Conservation (phyloP, 2,113 vertebrate species). For the Probosciger aterrimus region DNA sequence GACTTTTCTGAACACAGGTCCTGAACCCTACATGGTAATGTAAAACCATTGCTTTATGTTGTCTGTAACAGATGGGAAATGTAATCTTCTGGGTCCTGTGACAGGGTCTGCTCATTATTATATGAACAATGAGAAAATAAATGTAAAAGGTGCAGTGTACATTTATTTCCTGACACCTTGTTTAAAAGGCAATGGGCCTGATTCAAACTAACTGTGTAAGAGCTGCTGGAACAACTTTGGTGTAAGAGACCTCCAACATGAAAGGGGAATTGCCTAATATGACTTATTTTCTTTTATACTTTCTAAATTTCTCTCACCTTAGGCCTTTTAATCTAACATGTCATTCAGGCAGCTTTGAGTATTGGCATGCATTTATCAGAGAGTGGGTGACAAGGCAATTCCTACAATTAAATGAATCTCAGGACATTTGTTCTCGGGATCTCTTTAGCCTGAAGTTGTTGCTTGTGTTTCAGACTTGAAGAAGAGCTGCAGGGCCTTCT, state of each 20-base stretch:
- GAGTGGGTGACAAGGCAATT: neutral
- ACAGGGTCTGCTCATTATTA: conserved; percentile 34
- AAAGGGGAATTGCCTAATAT: neutral
- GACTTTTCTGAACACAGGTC: conserved; percentile 32
- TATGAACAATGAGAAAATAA: conserved; percentile 42
- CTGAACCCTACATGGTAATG: conserved; percentile 31
- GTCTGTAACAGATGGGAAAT: conserved; percentile 40
- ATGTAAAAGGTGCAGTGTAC: neutral
- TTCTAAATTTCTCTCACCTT: neutral
- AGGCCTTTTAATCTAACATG: neutral
- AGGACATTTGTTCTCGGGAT: neutral
- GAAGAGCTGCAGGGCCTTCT: neutral
- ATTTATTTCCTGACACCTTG: conserved; percentile 2
- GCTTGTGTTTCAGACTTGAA: neutral
- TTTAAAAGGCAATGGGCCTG: neutral
- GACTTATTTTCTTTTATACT: neutral
- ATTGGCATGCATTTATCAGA: neutral
- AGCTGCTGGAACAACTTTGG: neutral
- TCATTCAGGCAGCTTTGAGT: neutral
- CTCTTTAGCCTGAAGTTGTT: neutral
- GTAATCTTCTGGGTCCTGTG: conserved; percentile 40
- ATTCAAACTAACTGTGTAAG: neutral
- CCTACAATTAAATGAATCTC: neutral
- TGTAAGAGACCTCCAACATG: neutral
- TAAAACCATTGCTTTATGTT: conserved; percentile 35